Base-by-base conservation (phyloP, 2,113 vertebrate genomes). In the Puntigrus tetrazona region DNA sequence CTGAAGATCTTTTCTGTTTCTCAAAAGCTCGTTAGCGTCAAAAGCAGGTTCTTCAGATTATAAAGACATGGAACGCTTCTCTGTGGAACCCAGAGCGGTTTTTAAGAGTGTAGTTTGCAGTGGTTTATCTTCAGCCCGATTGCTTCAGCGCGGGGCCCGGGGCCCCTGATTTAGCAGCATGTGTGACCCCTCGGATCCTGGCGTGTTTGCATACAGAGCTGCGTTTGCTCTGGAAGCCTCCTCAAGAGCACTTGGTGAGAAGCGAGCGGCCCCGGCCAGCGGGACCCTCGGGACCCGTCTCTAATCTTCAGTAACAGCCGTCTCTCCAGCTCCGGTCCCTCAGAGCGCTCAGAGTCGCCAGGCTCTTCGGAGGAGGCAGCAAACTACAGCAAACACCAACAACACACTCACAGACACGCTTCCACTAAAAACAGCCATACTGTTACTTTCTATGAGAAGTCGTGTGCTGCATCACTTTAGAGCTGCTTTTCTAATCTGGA, bases 281-380 rank as follows among this genome's bases (percentile, higher is more conserved):
- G 93, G 94, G 95, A 95, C 13, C 7, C 36, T 25, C 31, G 22
- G 16, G 86, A 34, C 69, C 83, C 88, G 52, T 78, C 74, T 43
- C 59, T 41, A 11, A 52, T 16, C 11, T 20, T 89, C 81, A 7
- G 83, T 79, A 98, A 93, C 97, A 97, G 84, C 97, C 97, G 0
- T 99, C 97, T 88, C 95, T 95, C 97, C 97, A 98, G 84, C 93
- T 94, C 82, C 94, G 92, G 85, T 97, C 96, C 20, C 95, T 93
- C 84, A 98, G 94, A 18, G 96, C 92, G 90, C 95, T 97, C 88
- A 98, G 93, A 31, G 96, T 94, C 1, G 96, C 94, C 86, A 98
- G 91, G 67, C 95, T 96, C 93, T 97, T 99, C 91, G 96, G 97
- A 89, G 97, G 96, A 3, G 96, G 96, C 90, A 97, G 94, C 88